Base-by-base conservation (phyloP, 2,888 invertebrate species). In the Hirtodrosophila confusa region DNA sequence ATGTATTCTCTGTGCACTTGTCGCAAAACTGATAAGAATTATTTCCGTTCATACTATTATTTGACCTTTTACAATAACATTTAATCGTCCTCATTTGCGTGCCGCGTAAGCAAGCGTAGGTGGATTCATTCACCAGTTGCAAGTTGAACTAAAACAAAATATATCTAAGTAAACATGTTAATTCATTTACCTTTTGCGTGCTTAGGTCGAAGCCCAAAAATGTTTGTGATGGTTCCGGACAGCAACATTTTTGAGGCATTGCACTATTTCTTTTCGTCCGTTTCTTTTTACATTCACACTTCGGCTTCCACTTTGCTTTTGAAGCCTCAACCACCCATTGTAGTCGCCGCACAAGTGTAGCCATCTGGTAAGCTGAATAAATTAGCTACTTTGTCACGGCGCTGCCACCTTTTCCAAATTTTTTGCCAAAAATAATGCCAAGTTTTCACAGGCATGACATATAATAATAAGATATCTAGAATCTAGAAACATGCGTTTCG, bases 141-240 rank as follows among this genome's bases (percentile, higher is more conserved):
- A 58, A 45, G 17, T 43, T 29, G 10, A 29, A 2, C 4, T 2
- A 23, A 11, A 5, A 0, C 11, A 37, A 9, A 9, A 12, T 7
- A 2, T 9, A 1, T 9, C 3, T 9, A 56, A 6, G 33, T 27
- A n/a, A 12, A 7, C n/a, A 2, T 27, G 3, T 11, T 7, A 29
- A n/a, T 27, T 40, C 27, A 0, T 29, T 80, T 63, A 90, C 97
- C 94, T 96, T 95, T 92, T 97, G 97, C 17, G 97, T 97, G 91
- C 97, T 97, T 90, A 97, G 94, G 93, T 97, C 97, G 86, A 97
- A 93, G 62, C 97, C 97, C 86, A 97, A 93, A 93, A 95, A 97
- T 79, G 94, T 94, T 48, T 69, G 68, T 10, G 77, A 44, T 71
- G 67, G 5, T 40, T 82, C 80, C 11, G 45, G 63, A 31, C 31